phyloP scores from a whole-genome alignment of 92 coral and sea anemone species.

The Phymanthus crucifer region DNA sequence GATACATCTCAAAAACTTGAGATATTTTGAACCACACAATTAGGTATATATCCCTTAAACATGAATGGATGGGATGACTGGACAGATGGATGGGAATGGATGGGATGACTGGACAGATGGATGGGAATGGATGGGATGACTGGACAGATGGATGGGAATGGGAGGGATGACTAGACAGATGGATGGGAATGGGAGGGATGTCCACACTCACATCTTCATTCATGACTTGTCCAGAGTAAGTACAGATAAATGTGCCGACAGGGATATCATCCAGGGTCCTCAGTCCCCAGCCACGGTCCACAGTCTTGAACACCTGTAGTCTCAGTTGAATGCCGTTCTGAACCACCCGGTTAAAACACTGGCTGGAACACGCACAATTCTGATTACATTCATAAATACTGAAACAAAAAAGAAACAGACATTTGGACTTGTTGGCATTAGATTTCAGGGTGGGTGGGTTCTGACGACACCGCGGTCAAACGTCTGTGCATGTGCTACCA shows the following conservation, averaged over 20 bases:
- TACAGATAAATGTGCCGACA: constrained; percentile 86
- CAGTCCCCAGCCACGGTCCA: constrained; percentile 98
- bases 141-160: too few species aligned
- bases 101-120: too few species aligned
- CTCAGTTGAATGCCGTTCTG: constrained; percentile 90
- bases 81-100: too few species aligned
- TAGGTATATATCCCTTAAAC: too few species aligned
- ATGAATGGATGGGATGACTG: not conserved
- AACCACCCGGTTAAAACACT: constrained; percentile 91
- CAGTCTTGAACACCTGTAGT: constrained; percentile 91
- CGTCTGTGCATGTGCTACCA: too few species aligned
- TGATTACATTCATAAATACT: constrained; percentile 96
- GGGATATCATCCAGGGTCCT: constrained; percentile 87
- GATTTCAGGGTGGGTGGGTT: too few species aligned
- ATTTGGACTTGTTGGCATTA: too few species aligned
- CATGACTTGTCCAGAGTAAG: constrained; percentile 91
- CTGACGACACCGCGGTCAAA: too few species aligned
- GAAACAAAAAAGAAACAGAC: not conserved
- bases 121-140: too few species aligned
- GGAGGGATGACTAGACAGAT: not conserved
- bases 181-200: not conserved
- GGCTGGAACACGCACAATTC: constrained; percentile 82
- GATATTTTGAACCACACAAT: too few species aligned
- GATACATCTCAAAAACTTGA: too few species aligned
- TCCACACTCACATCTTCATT: constrained; percentile 77